Evolutionary conservation across 35 echinoderm and acorn worm species (phyloP).

Genomic region (Heliocidaris tuberculata): DNA sequence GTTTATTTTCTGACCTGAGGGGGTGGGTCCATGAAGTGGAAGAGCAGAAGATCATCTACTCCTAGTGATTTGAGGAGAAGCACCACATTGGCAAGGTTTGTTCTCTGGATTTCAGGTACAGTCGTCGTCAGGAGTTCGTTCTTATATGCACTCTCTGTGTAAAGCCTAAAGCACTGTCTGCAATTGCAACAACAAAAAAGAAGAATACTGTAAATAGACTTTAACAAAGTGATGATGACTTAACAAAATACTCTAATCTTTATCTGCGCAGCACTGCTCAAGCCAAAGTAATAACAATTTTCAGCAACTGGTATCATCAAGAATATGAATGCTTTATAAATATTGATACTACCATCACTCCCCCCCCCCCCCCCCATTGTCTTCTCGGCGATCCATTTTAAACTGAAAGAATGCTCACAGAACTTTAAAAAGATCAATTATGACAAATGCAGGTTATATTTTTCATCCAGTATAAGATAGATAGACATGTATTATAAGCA

Average conservation of each 20-base stretch:
- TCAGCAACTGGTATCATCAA: too few species aligned
- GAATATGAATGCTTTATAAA: too few species aligned
- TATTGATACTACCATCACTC: too few species aligned
- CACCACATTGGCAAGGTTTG: constrained; percentile 96
- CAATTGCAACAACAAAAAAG: background rate
- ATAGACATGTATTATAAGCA: background rate
- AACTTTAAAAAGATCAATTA: too few species aligned
- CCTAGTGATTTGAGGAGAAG: constrained; percentile 95
- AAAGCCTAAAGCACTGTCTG: constrained; percentile 90
- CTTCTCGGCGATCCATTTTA: too few species aligned
- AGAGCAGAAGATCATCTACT: constrained; percentile 92
- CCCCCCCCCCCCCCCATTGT: too few species aligned
- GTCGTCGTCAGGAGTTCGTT: constrained; percentile 92
- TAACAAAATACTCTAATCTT: too few species aligned
- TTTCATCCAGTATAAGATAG: background rate
- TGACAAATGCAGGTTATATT: too few species aligned
- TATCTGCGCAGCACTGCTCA: too few species aligned
- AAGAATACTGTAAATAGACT: background rate
- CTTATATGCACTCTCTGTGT: constrained; percentile 95
- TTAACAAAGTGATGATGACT: too few species aligned
- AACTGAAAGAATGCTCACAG: too few species aligned
- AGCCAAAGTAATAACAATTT: too few species aligned
- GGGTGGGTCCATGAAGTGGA: constrained; percentile 99
- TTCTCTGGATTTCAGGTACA: constrained; percentile 97
- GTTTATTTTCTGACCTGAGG: constrained; percentile 73